Base-by-base conservation (phyloP, 1,140 invertebrate genomes). In the Bombus breviceps region DNA sequence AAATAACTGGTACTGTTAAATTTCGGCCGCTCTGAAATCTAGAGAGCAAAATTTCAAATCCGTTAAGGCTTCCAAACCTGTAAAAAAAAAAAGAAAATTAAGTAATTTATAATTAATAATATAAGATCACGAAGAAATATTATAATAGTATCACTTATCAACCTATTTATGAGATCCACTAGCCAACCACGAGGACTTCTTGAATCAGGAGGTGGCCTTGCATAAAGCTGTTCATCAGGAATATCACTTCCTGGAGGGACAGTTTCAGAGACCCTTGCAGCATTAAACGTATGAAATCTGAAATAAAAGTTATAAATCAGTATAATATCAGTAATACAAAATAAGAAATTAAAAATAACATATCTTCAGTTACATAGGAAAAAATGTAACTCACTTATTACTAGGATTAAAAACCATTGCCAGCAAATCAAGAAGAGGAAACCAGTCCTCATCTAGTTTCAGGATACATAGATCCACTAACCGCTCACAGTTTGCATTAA, bases 231-330 rank as follows among this genome's bases (percentile, higher is more conserved):
- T 93, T 97, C 97, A 91, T 98, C 97, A 73, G 96, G 93, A 83
- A 97, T 95, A 91, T 96, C 96, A 37, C 95, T 95, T 66, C 96
- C 96, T 62, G 96, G 94, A 64, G 96, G 96, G 82, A 98, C 97
- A 71, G 97, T 97, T 94, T 99, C 98, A 83, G 97, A 98, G 68
- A 96, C 96, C 90, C 98, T 96, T 79, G 97, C 96, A 73, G 97
- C 97, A 96, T 99, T 99, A 93, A 98, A 99, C 69, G 97, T 98
- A 95, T 99, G 98, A 96, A 99, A 99, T 96, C 97, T 98, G 88
- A 77, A 95, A 95, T 75, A 81, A 91, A 88, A 85, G n/a, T n/a
- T n/a, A 34, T 22, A 47, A 83, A 43, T 53, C 47, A 53, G 47
- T 73, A 72, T 34, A n/a, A 87, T 66, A 34, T 13, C 39, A 10